phyloP scores from a whole-genome alignment of 2,113 vertebrate genomes.

The Lates calcarifer region DNA sequence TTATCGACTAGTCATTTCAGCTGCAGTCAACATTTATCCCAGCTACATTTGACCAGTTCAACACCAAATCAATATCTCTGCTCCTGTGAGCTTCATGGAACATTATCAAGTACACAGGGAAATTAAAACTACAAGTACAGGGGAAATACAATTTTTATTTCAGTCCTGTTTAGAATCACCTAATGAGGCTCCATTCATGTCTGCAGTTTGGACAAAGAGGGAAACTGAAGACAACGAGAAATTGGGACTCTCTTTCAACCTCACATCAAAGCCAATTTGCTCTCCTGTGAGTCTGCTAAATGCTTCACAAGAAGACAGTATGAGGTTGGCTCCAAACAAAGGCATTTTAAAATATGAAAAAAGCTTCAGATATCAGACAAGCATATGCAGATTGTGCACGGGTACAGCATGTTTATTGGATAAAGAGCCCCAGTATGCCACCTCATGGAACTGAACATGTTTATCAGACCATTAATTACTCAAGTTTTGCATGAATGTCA shows the following conservation, averaged over 20 bases:
- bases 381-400: not conserved
- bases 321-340: conserved; percentile 24
- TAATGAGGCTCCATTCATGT: too few relatives aligned
- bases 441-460: not conserved
- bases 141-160: not conserved
- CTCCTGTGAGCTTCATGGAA: not conserved
- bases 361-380: not conserved
- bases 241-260: not conserved
- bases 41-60: conserved; percentile 12
- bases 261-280: conserved; percentile 20
- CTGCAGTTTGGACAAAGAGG: not conserved
- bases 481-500: not conserved
- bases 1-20: not conserved
- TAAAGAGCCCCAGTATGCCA: not conserved
- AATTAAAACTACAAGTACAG: not conserved
- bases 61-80: not conserved
- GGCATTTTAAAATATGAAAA: conserved; percentile 5
- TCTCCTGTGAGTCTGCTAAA: not conserved
- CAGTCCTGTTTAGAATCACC: not conserved
- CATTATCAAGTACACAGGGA: not conserved
- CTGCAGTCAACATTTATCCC: not conserved
- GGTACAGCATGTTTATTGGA: not conserved
- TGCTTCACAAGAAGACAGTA: not conserved
- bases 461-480: conserved; percentile 18
- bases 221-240: not conserved